Conservation (phyloP, 1,140 invertebrate genomes). For the Capitella teleta region DNA sequence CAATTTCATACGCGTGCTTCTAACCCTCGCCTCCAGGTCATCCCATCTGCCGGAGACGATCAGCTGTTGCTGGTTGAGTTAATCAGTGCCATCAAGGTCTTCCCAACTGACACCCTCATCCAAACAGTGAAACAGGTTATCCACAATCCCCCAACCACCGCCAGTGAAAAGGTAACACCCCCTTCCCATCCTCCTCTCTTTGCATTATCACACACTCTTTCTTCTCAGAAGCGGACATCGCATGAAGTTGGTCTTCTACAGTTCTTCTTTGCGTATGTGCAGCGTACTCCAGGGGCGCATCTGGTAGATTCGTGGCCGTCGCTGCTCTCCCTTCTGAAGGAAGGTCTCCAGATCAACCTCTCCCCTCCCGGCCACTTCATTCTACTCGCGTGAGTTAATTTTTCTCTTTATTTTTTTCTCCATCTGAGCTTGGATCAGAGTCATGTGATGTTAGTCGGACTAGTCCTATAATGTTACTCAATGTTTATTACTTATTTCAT, state of each 20-base stretch:
- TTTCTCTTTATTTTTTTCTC: too few relatives aligned
- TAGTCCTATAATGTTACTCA: too few relatives aligned
- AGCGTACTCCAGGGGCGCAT: constrained; percentile 50
- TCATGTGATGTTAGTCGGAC: too few relatives aligned
- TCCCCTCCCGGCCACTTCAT: constrained; percentile 70
- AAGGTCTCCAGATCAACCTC: constrained; percentile 52
- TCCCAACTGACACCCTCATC: constrained; percentile 76
- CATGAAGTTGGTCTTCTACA: constrained; percentile 55
- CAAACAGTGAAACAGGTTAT: constrained; percentile 71
- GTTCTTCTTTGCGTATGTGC: constrained; percentile 62
- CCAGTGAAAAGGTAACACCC: constrained; percentile 15
- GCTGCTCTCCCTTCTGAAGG: constrained; percentile 64
- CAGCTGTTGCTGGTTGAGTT: constrained; percentile 69
- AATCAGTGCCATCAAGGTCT: constrained; percentile 66
- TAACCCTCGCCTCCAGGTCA: constrained; percentile 47
- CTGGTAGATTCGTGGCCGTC: constrained; percentile 70
- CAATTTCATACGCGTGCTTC: too few relatives aligned
- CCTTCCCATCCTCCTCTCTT: background rate
- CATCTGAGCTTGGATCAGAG: too few relatives aligned
- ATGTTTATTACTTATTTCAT: too few relatives aligned
- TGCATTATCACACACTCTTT: too few relatives aligned
- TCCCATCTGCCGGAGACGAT: constrained; percentile 56
- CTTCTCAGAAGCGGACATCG: constrained; percentile 31
- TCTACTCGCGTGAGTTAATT: constrained; percentile 51
- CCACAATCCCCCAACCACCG: constrained; percentile 59